phyloP scores from a whole-genome alignment of 2,888 invertebrate species.

The Lingula anatina region DNA sequence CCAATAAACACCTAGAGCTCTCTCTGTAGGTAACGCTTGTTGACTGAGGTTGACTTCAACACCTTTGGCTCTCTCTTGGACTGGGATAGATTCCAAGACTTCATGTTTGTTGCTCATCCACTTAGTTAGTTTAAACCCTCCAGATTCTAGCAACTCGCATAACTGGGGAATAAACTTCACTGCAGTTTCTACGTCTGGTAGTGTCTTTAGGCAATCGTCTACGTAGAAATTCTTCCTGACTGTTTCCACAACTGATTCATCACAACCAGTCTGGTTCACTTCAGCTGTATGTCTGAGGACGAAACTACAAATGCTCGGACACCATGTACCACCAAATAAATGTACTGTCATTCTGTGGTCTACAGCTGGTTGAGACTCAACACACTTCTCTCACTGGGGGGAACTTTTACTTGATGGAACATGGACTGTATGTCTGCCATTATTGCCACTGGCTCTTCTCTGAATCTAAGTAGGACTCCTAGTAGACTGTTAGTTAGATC shows the following conservation, averaged over 20 bases:
- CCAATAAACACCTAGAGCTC: constrained; percentile 10
- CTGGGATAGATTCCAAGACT: constrained; percentile 14
- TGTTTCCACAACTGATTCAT: constrained; percentile 6
- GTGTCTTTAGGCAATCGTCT: constrained; percentile 13
- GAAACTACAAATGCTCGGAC: constrained; percentile 13
- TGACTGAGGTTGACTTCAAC: constrained; percentile 5
- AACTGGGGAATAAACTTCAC: constrained; percentile 3
- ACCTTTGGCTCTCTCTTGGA: constrained; percentile 7
- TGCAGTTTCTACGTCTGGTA: constrained; percentile 2
- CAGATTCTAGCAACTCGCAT: constrained; percentile 6
- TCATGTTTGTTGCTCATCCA: constrained; percentile 12
- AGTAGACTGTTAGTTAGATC: too few species aligned
- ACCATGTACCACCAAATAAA: constrained; percentile 15
- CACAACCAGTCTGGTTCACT: constrained; percentile 1
- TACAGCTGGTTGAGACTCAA: too few species aligned
- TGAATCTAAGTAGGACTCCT: too few species aligned
- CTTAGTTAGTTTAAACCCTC: constrained; percentile 13
- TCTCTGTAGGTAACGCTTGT: constrained; percentile 6
- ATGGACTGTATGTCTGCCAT: too few species aligned
- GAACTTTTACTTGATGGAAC: too few species aligned
- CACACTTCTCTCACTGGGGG: too few species aligned
- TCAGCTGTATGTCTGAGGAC: constrained; percentile 11
- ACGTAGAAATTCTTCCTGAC: constrained; percentile 12
- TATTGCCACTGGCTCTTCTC: too few species aligned
- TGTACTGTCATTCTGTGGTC: constrained; percentile 2